These are phyloP conservation scores for Notarius lentiginosus DNA, from an alignment of 2,113 vertebrate genomes.

Conservation along the genomic window DNA sequence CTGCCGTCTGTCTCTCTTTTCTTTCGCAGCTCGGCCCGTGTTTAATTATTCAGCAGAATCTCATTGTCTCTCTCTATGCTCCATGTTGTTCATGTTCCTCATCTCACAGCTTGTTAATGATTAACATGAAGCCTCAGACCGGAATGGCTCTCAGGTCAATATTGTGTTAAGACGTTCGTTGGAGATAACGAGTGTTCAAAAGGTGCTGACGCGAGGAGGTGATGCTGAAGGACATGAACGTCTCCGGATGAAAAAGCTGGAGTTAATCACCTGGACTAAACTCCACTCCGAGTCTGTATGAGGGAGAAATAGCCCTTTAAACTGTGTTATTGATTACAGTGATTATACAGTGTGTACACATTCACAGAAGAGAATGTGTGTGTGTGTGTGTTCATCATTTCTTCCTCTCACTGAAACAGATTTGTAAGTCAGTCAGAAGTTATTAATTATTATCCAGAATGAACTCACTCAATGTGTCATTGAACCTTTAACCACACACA, in stretches of 20 bases:
- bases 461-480: constrained; percentile 17
- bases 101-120: constrained; percentile 36
- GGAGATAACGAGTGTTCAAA: constrained; percentile 24
- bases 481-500: constrained; percentile 17
- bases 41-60: constrained; percentile 8
- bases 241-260: neutral
- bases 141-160: constrained; percentile 52
- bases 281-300: neutral
- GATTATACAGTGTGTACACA: neutral
- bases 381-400: neutral
- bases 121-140: constrained; percentile 23
- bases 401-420: neutral
- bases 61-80: neutral
- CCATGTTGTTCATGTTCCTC: neutral
- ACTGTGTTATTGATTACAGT: neutral
- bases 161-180: constrained; percentile 50
- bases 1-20: neutral
- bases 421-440: neutral
- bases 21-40: neutral
- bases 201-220: neutral
- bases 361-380: no score
- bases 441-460: constrained; percentile 42
- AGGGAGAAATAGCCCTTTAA: neutral
- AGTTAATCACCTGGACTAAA: neutral
- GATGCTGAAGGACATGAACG: neutral